Percentiles rank a stretch among this genome's conserved stretches.
phyloP scores from a whole-genome alignment of 2,888 invertebrate genomes.

The Orthosia gothica region DNA sequence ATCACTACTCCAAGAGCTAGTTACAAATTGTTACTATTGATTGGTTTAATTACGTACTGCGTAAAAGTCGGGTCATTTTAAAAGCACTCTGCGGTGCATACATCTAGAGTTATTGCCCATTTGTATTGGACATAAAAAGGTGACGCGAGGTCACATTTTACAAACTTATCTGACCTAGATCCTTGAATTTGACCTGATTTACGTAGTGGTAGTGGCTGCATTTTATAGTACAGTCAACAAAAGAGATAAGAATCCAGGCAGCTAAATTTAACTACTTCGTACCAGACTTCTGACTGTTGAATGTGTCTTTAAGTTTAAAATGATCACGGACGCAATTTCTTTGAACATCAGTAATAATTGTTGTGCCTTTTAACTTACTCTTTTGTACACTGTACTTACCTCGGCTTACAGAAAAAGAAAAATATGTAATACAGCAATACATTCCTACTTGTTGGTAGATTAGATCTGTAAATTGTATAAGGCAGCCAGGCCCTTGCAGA shows the following conservation, averaged over 20 bases:
- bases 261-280: constrained; percentile 5
- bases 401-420: constrained; percentile 12
- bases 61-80: constrained; percentile 15
- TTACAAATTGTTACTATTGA: neutral
- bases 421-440: constrained; percentile 30
- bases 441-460: constrained; percentile 57
- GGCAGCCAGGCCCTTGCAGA: constrained; percentile 37
- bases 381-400: constrained; percentile 20
- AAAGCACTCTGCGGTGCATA: constrained; percentile 16
- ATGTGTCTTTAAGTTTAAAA: neutral
- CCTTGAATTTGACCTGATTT: constrained; percentile 49
- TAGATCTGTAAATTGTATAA: constrained; percentile 47
- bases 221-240: constrained; percentile 36
- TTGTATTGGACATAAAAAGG: constrained; percentile 25
- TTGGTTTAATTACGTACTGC: constrained; percentile 12
- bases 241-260: constrained; percentile 15
- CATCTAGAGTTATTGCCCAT: constrained; percentile 22
- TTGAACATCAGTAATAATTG: neutral
- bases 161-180: constrained; percentile 50
- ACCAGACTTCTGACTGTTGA: neutral
- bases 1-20: constrained; percentile 7
- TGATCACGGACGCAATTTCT: neutral
- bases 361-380: constrained; percentile 8
- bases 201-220: constrained; percentile 28
- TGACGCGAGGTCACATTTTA: constrained; percentile 32